A percentile compares a stretch with the other conserved stretches of the same genome.
Conservation (phyloP, 2,797 vertebrate species). For the Sebastes nivosus region DNA sequence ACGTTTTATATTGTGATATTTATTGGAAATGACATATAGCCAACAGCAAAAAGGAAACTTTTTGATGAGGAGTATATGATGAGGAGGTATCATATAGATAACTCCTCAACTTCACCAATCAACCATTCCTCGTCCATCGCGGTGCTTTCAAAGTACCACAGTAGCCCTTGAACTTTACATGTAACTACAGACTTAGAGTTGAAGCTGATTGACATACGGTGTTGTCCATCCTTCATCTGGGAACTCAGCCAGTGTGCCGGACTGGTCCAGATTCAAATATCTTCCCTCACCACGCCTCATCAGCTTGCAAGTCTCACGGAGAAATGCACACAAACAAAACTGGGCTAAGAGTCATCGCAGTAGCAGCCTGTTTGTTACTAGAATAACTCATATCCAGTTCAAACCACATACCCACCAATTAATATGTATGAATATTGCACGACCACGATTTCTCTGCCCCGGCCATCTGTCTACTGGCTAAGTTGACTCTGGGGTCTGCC, state of each 20-base stretch:
- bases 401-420: conserved; percentile 25
- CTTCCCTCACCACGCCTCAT: neutral
- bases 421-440: conserved; percentile 43
- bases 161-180: neutral
- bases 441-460: conserved; percentile 19
- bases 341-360: neutral
- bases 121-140: too few species aligned
- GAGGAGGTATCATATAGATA: too few species aligned
- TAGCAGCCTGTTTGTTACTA: neutral
- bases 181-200: neutral
- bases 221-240: neutral
- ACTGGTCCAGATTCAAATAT: conserved; percentile 1
- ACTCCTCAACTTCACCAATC: too few species aligned
- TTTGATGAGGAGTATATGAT: too few species aligned
- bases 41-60: too few species aligned
- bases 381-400: conserved; percentile 18
- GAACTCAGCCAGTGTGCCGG: neutral
- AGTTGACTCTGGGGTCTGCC: conserved; percentile 40
- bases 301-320: neutral
- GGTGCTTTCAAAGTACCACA: too few species aligned
- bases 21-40: too few species aligned
- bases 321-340: conserved; percentile 10
- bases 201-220: neutral
- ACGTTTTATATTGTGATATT: too few species aligned
- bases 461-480: conserved; percentile 60